phyloP scores from a whole-genome alignment of 2,888 invertebrate species.

The Eilema griseolum region DNA sequence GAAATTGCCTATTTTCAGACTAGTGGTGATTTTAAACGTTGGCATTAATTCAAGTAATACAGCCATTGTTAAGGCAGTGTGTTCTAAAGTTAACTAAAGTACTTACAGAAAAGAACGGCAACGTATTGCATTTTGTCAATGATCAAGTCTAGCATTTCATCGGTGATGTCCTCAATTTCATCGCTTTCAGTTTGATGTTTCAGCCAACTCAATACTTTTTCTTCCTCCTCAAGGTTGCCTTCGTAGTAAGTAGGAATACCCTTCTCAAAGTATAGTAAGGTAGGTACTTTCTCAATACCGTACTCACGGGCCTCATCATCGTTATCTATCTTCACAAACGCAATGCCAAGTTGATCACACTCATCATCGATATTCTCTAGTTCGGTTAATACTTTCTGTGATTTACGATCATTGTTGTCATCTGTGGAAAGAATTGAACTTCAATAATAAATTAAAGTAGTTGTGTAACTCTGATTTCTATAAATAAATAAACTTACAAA shows the following conservation, averaged over 20 bases:
- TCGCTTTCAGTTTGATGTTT: constrained; percentile 94
- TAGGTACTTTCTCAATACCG: constrained; percentile 95
- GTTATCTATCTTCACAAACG: constrained; percentile 97
- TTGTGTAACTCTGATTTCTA: constrained; percentile 19
- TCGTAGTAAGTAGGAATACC: constrained; percentile 91
- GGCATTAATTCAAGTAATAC: constrained; percentile 66
- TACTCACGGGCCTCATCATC: constrained; percentile 96
- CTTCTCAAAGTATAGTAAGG: constrained; percentile 93
- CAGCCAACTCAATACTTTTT: constrained; percentile 95
- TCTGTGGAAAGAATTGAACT: constrained; percentile 82
- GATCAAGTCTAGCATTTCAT: constrained; percentile 96
- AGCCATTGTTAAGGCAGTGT: constrained; percentile 60
- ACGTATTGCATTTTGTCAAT: constrained; percentile 95
- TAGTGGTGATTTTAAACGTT: constrained; percentile 61
- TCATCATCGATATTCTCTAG: constrained; percentile 98
- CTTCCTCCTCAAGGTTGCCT: constrained; percentile 96
- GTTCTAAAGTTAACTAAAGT: constrained; percentile 45
- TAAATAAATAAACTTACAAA: constrained; percentile 89
- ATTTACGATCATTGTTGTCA: constrained; percentile 95
- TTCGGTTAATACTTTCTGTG: constrained; percentile 94
- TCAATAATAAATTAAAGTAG: constrained; percentile 15
- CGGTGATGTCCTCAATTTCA: constrained; percentile 97
- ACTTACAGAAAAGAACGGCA: constrained; percentile 96
- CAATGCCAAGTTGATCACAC: constrained; percentile 95
- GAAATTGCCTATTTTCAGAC: constrained; percentile 51